phyloP scores from a whole-genome alignment of 2,113 vertebrate species.

The Calcarius ornatus region DNA sequence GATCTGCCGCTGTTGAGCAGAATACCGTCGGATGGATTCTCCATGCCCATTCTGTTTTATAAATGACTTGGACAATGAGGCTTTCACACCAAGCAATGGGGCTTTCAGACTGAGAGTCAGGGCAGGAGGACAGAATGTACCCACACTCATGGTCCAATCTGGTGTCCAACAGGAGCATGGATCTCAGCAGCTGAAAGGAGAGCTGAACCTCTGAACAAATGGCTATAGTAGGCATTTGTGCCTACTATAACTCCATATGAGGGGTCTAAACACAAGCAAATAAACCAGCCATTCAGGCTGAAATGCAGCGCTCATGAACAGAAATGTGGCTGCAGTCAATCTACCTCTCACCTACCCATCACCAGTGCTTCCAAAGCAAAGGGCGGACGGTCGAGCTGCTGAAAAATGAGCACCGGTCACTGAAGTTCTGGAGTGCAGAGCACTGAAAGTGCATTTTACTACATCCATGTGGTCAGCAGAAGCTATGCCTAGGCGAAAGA shows the following conservation, averaged over 20 bases:
- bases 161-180: neutral
- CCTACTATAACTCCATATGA: neutral
- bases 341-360: neutral
- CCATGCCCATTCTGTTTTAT: constrained; percentile 48
- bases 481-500: neutral
- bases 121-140: constrained; percentile 11
- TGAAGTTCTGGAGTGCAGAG: neutral
- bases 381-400: neutral
- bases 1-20: constrained; percentile 30
- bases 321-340: neutral
- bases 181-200: constrained; percentile 3
- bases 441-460: neutral
- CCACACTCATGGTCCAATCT: neutral
- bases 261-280: neutral
- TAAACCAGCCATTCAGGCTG: neutral
- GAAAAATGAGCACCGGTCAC: neutral
- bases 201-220: neutral
- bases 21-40: constrained; percentile 45
- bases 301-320: neutral
- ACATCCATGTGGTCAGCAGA: neutral
- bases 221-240: neutral
- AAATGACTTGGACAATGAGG: constrained; percentile 42
- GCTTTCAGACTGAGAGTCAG: constrained; percentile 17
- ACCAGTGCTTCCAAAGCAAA: neutral
- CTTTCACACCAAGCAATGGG: constrained; percentile 35